Evolutionary conservation across 2,797 vertebrate species (phyloP), one percentile per base, ranked within the genome.

Genomic region (Limnodromus scolopaceus): DNA sequence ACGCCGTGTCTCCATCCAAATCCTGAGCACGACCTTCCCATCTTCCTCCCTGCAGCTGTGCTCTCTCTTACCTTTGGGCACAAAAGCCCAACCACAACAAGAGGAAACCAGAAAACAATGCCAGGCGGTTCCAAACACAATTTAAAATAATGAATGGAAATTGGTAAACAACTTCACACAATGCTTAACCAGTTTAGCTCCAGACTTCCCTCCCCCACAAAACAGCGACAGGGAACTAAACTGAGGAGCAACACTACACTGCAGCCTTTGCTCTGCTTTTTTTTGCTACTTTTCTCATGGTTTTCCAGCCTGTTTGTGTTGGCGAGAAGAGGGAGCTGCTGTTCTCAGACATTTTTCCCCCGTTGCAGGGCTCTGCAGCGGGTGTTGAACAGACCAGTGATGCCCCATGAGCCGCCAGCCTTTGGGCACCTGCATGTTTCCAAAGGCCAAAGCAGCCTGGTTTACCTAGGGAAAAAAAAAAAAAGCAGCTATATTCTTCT

Each of bases 81-180:
- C 70, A 91, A 92, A 95, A 65, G 89, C 72, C 39, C 60, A 72
- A 86, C 84, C 87, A 83, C 95, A 89, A 81, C 79, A 90, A 93
- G 70, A 96, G 79, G 91, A 94, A 93, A 55, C n/a, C 27, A 65
- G 79, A 28, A 65, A 93, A 89, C 96, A 95, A 89, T 81, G 85
- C 57, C 8, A 60, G 58, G 46, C 49, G 7, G 25, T 66, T 84
- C 49, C 11, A 69, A 87, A 64, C 20, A 27, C 71, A 13, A 23
- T 82, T 46, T 9, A 49, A 92, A 76, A 54, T 81, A 75, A 92
- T 48, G 70, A 79, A 76, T 72, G 54, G 85, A 20, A 60, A 80
- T 80, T 86, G 89, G 54, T 76, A 34, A 68, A 46, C 51, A 18
- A 15, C 46, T 72, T 32, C 17, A 16, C 22, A 24, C 4, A 88